Percentiles rank a stretch among this genome's conserved stretches.
These are phyloP conservation scores for Aricia artaxerxes DNA, from an alignment of 2,888 invertebrate genomes.

Conservation along the genomic window DNA sequence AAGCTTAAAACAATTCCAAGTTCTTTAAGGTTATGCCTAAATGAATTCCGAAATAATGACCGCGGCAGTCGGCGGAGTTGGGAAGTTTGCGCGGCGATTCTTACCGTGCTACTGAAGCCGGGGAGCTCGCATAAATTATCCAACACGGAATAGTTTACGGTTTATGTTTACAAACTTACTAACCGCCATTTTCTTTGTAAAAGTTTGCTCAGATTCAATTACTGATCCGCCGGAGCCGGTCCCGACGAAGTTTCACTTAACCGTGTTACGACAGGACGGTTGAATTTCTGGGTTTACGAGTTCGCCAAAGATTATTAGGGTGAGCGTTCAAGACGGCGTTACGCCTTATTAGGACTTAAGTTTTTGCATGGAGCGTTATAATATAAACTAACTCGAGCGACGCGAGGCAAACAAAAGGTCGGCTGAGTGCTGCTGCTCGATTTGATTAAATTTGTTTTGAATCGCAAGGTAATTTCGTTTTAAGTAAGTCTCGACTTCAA, in stretches of 20 bases:
- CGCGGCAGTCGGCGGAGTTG: conserved; percentile 28
- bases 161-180: conserved; percentile 41
- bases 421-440: neutral
- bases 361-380: neutral
- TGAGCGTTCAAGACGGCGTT: conserved; percentile 13
- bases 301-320: conserved; percentile 27
- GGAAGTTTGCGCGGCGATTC: conserved; percentile 39
- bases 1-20: conserved; percentile 9
- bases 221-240: conserved; percentile 33
- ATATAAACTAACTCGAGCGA: neutral
- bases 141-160: conserved; percentile 44
- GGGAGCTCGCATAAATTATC: conserved; percentile 43
- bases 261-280: conserved; percentile 25
- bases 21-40: conserved; percentile 19
- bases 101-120: conserved; percentile 40
- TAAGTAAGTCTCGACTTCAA: conserved; percentile 20
- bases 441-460: conserved; percentile 19
- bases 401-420: neutral
- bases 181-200: conserved; percentile 42
- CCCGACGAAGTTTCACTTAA: conserved; percentile 26
- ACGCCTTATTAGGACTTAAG: neutral
- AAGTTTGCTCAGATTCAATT: conserved; percentile 44
- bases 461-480: conserved; percentile 13
- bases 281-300: conserved; percentile 28
- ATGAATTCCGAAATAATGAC: conserved; percentile 27